These are phyloP conservation scores for Atopsyche davidsoni DNA, from an alignment of 1,140 invertebrate genomes.

Conservation along the genomic window DNA sequence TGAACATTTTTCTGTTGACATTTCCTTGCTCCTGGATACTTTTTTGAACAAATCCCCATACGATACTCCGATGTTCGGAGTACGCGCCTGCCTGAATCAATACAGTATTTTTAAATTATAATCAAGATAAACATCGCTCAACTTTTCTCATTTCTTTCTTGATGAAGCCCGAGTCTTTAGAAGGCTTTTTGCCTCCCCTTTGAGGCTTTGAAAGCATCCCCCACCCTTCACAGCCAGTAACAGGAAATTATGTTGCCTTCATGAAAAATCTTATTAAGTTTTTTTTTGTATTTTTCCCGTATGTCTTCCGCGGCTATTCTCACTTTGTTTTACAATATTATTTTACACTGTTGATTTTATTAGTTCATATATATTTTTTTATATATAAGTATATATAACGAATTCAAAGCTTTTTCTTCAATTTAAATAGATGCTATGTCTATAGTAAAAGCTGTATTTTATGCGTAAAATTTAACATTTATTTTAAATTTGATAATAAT, in stretches of 20 bases:
- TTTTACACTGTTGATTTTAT: not conserved
- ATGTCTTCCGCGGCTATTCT: constrained; percentile 7
- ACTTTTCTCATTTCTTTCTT: not conserved
- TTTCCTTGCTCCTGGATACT: no score
- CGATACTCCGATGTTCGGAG: no score
- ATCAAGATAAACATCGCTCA: not conserved
- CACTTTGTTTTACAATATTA: constrained; percentile 12
- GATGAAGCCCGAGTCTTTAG: not conserved
- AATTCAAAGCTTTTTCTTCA: no score
- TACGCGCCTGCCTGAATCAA: no score
- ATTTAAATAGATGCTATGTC: no score
- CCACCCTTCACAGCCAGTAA: constrained; percentile 19
- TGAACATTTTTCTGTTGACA: no score
- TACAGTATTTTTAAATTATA: not conserved
- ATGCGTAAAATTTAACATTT: no score
- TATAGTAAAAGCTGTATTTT: no score
- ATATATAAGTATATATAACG: no score
- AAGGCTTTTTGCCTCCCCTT: not conserved
- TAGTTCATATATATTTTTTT: not conserved
- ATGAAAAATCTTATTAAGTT: constrained; percentile 24
- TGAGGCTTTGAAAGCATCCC: no score
- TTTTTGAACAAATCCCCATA: no score
- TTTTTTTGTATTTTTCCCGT: constrained; percentile 22
- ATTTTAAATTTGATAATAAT: no score
- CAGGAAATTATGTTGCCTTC: constrained; percentile 28